A percentile compares a stretch with the other conserved stretches of the same genome.
Evolutionary conservation across 2,797 vertebrate genomes (phyloP).

Genomic region (Eulemur albifrons): DNA sequence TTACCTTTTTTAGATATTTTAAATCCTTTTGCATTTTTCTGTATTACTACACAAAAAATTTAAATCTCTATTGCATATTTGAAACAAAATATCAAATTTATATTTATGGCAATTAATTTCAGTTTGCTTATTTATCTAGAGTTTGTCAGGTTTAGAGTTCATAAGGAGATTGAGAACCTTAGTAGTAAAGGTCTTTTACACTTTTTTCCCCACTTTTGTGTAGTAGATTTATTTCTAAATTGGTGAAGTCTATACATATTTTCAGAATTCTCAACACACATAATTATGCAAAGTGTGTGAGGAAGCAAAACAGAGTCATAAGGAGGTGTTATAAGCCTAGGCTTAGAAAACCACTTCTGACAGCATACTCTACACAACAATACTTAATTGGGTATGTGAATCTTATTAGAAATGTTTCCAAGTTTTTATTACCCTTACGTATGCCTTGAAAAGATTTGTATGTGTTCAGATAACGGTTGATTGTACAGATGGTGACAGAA

Average conservation of each 20-base stretch:
- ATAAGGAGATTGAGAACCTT: conserved; percentile 59
- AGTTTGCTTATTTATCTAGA: conserved; percentile 65
- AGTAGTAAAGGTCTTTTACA: conserved; percentile 66
- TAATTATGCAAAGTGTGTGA: conserved; percentile 76
- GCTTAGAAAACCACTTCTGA: conserved; percentile 67
- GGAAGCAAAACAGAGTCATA: conserved; percentile 69
- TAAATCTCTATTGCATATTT: conserved; percentile 42
- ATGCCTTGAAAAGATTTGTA: conserved; percentile 57
- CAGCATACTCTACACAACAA: conserved; percentile 42
- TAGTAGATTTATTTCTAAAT: conserved; percentile 67
- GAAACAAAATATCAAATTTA: conserved; percentile 49
- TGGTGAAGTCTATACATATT: conserved; percentile 71
- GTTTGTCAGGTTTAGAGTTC: conserved; percentile 49
- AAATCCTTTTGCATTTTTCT: conserved; percentile 33
- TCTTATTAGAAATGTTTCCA: conserved; percentile 72
- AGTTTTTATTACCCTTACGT: conserved; percentile 69
- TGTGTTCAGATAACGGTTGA: conserved; percentile 68
- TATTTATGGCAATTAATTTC: conserved; percentile 49
- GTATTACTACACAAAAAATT: conserved; percentile 15
- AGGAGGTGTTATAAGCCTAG: conserved; percentile 67
- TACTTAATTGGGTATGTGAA: conserved; percentile 76
- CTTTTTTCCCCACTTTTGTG: conserved; percentile 41
- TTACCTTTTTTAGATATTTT: conserved; percentile 35
- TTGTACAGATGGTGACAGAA: conserved; percentile 67
- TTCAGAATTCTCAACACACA: conserved; percentile 72